phyloP scores from a whole-genome alignment of 30 jellyfish, hydroid and myxozoan species.

The Aurelia aurita region DNA sequence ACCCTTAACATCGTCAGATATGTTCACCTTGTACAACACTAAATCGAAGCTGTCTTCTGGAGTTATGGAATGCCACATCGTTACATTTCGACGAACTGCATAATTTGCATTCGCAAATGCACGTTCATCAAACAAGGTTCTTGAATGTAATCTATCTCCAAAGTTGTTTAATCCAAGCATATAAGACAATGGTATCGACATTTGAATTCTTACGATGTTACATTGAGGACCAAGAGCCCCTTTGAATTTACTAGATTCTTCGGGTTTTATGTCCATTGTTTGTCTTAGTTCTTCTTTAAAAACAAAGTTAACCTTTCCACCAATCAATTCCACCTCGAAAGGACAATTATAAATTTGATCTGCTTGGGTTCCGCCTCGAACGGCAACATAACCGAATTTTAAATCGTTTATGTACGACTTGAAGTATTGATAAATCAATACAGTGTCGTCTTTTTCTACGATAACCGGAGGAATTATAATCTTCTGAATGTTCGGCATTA shows the following conservation, averaged over 20 bases:
- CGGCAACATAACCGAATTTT: too few relatives aligned
- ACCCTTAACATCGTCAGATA: too few relatives aligned
- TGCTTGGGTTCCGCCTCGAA: too few relatives aligned
- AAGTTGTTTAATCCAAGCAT: not conserved
- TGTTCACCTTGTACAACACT: too few relatives aligned
- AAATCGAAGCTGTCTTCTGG: too few relatives aligned
- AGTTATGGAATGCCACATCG: too few relatives aligned
- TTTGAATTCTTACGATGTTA: not conserved
- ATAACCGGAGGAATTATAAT: not conserved
- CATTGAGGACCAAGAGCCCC: not conserved
- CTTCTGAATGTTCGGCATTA: not conserved
- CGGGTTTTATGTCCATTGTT: not conserved
- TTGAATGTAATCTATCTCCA: too few relatives aligned
- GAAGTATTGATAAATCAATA: not conserved
- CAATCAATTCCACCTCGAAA: not conserved
- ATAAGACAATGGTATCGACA: not conserved
- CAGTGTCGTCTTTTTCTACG: not conserved
- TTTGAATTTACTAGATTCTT: too few relatives aligned
- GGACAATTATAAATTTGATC: too few relatives aligned
- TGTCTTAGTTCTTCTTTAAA: not conserved
- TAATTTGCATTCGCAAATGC: too few relatives aligned
- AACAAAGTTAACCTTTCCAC: not conserved
- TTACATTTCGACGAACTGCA: too few relatives aligned
- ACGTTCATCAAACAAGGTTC: too few relatives aligned
- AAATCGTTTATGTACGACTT: not conserved